Base-by-base conservation (phyloP, 2,888 invertebrate species). In the Hyppa rectilinea region DNA sequence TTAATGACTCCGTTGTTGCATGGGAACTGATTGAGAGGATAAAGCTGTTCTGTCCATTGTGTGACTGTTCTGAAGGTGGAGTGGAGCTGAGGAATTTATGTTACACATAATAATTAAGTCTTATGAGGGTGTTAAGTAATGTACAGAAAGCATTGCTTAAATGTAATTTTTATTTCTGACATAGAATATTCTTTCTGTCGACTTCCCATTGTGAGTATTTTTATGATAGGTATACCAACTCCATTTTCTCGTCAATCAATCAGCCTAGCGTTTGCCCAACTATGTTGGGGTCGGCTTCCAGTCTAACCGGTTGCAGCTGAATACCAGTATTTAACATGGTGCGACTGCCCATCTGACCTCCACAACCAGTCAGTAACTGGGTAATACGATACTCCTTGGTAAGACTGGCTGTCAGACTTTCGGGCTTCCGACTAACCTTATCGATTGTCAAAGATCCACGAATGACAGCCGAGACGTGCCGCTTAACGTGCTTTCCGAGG, bases 1-100 rank as follows among this genome's bases (percentile, higher is more conserved):
- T 53, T 85, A 85, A 83, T 70, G 67, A 80, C 68, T 50, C 40
- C 31, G 69, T 75, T 85, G 85, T 85, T 58, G 17, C 62, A 55
- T 85, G 83, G 45, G 83, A 85, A 85, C 69, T 29, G 84, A 83
- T 83, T n/a, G 26, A 9, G n/a, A 60, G 61, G 73, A 80, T 82
- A 83, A 70, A 62, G 43, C 5, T 14, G 43, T 53, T 40, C 40
- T 67, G 56, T 67, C 20, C 61, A 80, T 83, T 85, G 83, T 78
- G 23, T 52, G 56, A 55, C 6, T 26, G 63, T 71, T 78, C 58
- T 60, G 63, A 71, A 71, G 71, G 60, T 47, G 49, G 63, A 36
- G 31, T 36, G 36, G 43, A 40, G 12, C 47, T 58, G 52, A 34
- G 34, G 78, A 77, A 81, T 76, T 69, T 81, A 26, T 69, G 78